Percentiles rank a stretch among this genome's conserved stretches.
Evolutionary conservation across 2,797 vertebrate species (phyloP).

Genomic region (Babyrousa celebensis): DNA sequence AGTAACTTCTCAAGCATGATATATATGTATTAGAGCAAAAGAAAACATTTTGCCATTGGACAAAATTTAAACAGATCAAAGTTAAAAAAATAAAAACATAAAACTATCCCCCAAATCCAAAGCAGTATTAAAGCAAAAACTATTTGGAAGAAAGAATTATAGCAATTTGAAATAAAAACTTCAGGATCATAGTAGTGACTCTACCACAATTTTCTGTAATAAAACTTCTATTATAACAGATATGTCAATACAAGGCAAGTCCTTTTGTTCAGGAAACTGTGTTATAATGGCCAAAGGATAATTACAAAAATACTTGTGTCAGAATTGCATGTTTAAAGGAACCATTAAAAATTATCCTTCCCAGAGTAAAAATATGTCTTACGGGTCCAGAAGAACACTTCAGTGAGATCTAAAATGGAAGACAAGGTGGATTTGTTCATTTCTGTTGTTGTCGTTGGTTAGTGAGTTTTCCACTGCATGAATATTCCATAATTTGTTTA

Average conservation of each 20-base stretch:
- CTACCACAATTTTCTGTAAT: conserved; percentile 80
- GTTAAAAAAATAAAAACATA: neutral
- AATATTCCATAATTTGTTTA: neutral
- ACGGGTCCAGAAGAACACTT: neutral
- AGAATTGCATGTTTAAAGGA: conserved; percentile 80
- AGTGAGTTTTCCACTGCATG: neutral
- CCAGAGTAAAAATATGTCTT: conserved; percentile 70
- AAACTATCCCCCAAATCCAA: neutral
- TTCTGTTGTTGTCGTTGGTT: neutral
- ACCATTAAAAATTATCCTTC: conserved; percentile 72
- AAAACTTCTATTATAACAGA: conserved; percentile 81
- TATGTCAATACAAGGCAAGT: conserved; percentile 74
- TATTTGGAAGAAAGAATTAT: conserved; percentile 53
- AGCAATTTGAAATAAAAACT: conserved; percentile 81
- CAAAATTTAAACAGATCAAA: conserved; percentile 30
- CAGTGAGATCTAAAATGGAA: conserved; percentile 25
- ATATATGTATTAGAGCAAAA: neutral
- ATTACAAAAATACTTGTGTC: conserved; percentile 79
- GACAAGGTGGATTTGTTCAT: neutral
- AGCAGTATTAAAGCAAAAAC: conserved; percentile 69
- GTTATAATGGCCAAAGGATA: conserved; percentile 78
- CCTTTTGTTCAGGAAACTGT: conserved; percentile 80
- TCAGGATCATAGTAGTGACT: conserved; percentile 73
- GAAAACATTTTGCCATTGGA: conserved; percentile 49
- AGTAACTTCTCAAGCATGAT: neutral